Evolutionary conservation across 2,113 vertebrate species (phyloP).

Genomic region (Dicaeum eximium): DNA sequence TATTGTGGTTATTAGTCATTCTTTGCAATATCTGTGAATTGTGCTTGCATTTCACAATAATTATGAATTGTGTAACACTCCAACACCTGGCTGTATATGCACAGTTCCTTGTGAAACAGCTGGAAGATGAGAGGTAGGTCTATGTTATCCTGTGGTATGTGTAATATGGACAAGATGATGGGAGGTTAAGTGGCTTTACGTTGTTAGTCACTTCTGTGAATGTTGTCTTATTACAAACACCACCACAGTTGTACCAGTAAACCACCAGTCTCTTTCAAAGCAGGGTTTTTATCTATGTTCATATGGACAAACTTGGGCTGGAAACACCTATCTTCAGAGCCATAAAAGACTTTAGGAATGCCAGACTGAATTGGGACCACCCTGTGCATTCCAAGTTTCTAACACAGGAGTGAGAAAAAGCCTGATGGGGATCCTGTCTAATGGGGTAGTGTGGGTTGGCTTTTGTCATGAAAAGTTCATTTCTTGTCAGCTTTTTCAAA

Average conservation of each 20-base stretch:
- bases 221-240: background rate
- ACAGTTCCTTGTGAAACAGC: background rate
- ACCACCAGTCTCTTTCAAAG: background rate
- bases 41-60: background rate
- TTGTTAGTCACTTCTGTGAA: background rate
- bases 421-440: background rate
- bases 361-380: background rate
- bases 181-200: background rate
- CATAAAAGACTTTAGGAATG: background rate
- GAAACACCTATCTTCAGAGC: background rate
- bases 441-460: background rate
- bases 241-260: background rate
- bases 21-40: background rate
- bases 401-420: background rate
- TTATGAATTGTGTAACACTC: fast-evolving
- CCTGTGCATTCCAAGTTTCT: background rate
- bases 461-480: background rate
- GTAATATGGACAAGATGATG: background rate
- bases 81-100: background rate
- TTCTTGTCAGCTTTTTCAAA: background rate
- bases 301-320: background rate
- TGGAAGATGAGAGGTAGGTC: background rate
- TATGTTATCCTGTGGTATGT: background rate
- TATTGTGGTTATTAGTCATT: background rate
- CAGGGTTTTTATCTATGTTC: background rate